Conservation (phyloP, 2,113 vertebrate genomes). For the Eudorcas thomsonii region DNA sequence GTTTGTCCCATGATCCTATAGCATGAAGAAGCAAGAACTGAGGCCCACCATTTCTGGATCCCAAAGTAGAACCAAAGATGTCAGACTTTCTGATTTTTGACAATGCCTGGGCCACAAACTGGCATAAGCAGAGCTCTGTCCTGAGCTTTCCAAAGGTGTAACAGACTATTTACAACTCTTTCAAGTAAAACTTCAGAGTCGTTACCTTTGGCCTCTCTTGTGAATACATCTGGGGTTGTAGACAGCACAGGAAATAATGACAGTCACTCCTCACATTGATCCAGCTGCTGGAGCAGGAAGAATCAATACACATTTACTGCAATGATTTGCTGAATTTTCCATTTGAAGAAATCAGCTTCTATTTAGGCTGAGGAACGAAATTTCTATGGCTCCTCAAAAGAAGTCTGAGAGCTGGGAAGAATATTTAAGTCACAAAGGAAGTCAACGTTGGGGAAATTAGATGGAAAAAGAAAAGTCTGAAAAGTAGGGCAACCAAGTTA, state of each 20-base stretch:
- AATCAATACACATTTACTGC: constrained; percentile 37
- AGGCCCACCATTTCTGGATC: background rate
- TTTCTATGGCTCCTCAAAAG: constrained; percentile 15
- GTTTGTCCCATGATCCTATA: background rate
- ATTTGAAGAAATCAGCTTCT: constrained; percentile 40
- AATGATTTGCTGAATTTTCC: constrained; percentile 43
- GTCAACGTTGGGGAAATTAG: background rate
- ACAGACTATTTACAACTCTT: background rate
- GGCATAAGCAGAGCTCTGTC: background rate
- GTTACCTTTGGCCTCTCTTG: background rate
- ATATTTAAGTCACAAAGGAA: constrained; percentile 13
- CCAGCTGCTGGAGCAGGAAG: background rate
- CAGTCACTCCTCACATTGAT: constrained; percentile 13
- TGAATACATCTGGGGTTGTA: background rate
- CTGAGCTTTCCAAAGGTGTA: background rate
- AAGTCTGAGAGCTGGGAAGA: background rate
- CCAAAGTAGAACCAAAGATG: background rate
- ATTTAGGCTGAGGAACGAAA: constrained; percentile 22
- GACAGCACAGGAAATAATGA: constrained; percentile 28
- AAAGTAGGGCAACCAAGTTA: background rate
- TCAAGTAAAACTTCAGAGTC: constrained; percentile 11
- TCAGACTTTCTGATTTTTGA: background rate
- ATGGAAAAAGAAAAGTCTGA: background rate
- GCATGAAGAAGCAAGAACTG: background rate
- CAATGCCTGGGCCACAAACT: background rate